Conservation (phyloP, 1,140 invertebrate species). For the Drosophila busckii region DNA sequence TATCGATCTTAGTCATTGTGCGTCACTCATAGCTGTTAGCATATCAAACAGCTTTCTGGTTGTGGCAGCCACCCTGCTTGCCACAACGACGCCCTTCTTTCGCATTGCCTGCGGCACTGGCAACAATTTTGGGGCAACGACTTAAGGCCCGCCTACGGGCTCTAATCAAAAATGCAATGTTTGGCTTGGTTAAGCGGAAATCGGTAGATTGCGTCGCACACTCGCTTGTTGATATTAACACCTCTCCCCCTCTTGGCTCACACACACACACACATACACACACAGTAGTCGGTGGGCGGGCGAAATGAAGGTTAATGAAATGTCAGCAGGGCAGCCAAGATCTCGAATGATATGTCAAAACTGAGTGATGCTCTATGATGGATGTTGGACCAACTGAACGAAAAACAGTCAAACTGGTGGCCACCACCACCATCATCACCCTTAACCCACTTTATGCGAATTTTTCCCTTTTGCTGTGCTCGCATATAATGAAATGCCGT, state of each 20-base stretch:
- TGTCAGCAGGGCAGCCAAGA: constrained; percentile 71
- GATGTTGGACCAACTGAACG: constrained; percentile 46
- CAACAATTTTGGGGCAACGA: constrained; percentile 47
- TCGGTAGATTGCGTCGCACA: constrained; percentile 74
- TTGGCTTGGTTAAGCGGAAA: constrained; percentile 77
- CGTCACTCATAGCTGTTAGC: not conserved
- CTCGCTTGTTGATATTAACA: constrained; percentile 67
- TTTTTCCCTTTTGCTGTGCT: constrained; percentile 11
- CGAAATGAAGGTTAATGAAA: constrained; percentile 62
- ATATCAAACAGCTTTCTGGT: constrained; percentile 3
- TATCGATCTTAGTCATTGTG: constrained; percentile 19
- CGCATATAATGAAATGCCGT: constrained; percentile 60
- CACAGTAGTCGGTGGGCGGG: not conserved
- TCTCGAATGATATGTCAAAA: constrained; percentile 77
- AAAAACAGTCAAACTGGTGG: constrained; percentile 29
- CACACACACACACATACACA: constrained; percentile 2
- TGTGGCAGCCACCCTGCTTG: constrained; percentile 11
- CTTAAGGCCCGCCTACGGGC: constrained; percentile 44
- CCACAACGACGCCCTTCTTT: not conserved
- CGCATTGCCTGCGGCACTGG: constrained; percentile 28
- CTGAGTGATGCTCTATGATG: constrained; percentile 73
- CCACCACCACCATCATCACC: not conserved
- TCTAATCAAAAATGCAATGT: constrained; percentile 77
- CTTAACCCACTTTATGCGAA: too few species aligned
- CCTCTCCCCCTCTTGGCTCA: constrained; percentile 17